phyloP scores from a whole-genome alignment of 2,797 vertebrate genomes.

The Octomys mimax region DNA sequence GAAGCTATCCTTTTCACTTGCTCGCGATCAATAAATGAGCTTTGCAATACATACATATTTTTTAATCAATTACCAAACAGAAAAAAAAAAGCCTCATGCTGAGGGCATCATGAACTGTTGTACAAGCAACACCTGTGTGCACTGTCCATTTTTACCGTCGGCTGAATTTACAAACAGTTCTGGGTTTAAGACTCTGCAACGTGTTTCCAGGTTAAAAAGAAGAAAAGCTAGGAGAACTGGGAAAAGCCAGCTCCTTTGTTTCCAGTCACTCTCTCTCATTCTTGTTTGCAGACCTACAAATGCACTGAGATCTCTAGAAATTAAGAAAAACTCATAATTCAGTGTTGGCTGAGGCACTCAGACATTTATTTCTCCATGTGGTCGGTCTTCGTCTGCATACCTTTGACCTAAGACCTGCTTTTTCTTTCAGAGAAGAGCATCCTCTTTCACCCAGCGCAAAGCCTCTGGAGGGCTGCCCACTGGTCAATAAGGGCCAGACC shows the following conservation, averaged over 20 bases:
- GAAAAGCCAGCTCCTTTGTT: not conserved
- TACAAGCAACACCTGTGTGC: not conserved
- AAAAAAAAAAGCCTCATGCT: not conserved
- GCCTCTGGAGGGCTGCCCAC: not conserved
- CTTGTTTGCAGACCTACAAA: slow-evolving; percentile 21
- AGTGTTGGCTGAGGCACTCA: not conserved
- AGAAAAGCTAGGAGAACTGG: not conserved
- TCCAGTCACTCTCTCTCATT: not conserved
- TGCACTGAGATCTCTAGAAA: not conserved
- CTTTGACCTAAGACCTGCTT: not conserved
- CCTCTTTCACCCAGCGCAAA: not conserved
- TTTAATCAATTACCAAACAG: slow-evolving; percentile 79
- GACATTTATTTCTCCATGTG: not conserved
- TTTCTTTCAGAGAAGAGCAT: not conserved
- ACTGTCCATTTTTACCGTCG: not conserved
- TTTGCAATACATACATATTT: slow-evolving; percentile 79
- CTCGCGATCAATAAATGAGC: slow-evolving; percentile 80
- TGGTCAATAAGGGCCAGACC: not conserved
- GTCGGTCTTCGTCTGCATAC: not conserved
- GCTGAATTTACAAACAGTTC: slow-evolving; percentile 35
- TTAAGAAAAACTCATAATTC: not conserved
- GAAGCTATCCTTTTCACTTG: slow-evolving; percentile 78
- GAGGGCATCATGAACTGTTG: not conserved
- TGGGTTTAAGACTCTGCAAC: not conserved
- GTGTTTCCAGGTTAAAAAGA: slow-evolving; percentile 31